Evolutionary conservation across 1,140 invertebrate species (phyloP).

Genomic region (Drosophila auraria): DNA sequence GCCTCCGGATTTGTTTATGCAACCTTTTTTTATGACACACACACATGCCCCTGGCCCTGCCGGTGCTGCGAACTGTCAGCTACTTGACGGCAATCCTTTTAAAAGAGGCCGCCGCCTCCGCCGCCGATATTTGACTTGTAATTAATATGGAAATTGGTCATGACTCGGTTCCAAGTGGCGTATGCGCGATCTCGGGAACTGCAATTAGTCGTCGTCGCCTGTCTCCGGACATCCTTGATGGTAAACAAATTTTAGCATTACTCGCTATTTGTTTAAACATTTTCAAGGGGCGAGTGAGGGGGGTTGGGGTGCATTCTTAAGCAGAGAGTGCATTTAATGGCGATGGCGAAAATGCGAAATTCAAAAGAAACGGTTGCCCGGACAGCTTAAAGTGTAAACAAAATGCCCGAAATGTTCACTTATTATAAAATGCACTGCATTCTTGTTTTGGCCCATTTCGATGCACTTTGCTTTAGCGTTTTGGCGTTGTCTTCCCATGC

Average conservation of each 20-base stretch:
- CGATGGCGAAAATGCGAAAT: slow-evolving; percentile 63
- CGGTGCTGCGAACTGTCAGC: slow-evolving; percentile 45
- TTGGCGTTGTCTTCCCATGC: slow-evolving; percentile 49
- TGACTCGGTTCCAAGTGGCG: slow-evolving; percentile 51
- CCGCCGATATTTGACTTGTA: slow-evolving; percentile 60
- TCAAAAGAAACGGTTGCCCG: slow-evolving; percentile 46
- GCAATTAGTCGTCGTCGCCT: slow-evolving; percentile 63
- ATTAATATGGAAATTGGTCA: slow-evolving; percentile 67
- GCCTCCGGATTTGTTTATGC: slow-evolving; percentile 69
- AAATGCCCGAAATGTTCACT: slow-evolving; percentile 74
- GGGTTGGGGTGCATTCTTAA: slow-evolving; percentile 60
- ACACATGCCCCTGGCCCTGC: slow-evolving; percentile 39
- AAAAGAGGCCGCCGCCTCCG: slow-evolving; percentile 20
- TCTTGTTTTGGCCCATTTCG: slow-evolving; percentile 71
- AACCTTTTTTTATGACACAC: slow-evolving; percentile 66
- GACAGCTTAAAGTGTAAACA: slow-evolving; percentile 81
- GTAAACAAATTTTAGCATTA: slow-evolving; percentile 52
- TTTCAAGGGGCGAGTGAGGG: slow-evolving; percentile 3
- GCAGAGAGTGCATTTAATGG: slow-evolving; percentile 80
- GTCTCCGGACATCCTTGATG: slow-evolving; percentile 42
- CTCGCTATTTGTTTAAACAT: slow-evolving; percentile 74
- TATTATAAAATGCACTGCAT: slow-evolving; percentile 67
- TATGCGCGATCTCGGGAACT: slow-evolving; percentile 73
- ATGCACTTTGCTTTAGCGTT: slow-evolving; percentile 73
- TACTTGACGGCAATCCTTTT: slow-evolving; percentile 72